These are phyloP conservation scores for Acrocephalus kingi DNA, from an alignment of 2,113 vertebrate genomes.

Conservation along the genomic window DNA sequence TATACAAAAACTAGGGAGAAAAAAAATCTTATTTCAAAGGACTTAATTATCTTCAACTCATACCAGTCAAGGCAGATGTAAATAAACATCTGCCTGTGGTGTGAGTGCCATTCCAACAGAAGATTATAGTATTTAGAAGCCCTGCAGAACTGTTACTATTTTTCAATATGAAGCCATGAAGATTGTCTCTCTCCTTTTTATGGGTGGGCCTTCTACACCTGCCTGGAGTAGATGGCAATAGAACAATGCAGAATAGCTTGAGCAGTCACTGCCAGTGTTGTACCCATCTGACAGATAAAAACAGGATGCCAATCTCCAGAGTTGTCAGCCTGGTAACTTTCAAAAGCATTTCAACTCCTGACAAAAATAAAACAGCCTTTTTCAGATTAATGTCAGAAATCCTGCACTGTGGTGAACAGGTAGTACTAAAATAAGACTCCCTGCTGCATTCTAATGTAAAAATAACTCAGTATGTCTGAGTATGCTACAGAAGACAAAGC, in stretches of 20 bases:
- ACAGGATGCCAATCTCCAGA: neutral
- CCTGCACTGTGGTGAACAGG: neutral
- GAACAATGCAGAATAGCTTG: neutral
- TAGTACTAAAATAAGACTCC: constrained; percentile 5
- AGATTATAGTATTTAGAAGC: neutral
- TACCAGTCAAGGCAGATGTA: neutral
- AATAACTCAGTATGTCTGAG: neutral
- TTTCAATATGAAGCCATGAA: neutral
- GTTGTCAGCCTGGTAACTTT: neutral
- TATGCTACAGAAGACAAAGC: neutral
- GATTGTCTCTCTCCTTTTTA: neutral
- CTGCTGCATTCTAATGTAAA: constrained; percentile 16
- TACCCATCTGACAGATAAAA: neutral
- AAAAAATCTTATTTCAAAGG: neutral
- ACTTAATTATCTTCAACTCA: neutral
- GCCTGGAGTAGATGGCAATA: neutral
- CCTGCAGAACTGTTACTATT: neutral
- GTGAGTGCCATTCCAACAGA: neutral
- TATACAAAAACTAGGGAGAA: neutral
- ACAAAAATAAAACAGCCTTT: neutral
- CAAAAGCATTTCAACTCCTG: neutral
- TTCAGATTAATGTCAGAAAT: neutral
- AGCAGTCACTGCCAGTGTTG: neutral
- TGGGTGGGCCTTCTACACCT: neutral
- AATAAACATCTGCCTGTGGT: neutral